A percentile compares a stretch with the other conserved stretches of the same genome.
Conservation (phyloP, 2,113 vertebrate genomes). For the Pao palembangensis region DNA sequence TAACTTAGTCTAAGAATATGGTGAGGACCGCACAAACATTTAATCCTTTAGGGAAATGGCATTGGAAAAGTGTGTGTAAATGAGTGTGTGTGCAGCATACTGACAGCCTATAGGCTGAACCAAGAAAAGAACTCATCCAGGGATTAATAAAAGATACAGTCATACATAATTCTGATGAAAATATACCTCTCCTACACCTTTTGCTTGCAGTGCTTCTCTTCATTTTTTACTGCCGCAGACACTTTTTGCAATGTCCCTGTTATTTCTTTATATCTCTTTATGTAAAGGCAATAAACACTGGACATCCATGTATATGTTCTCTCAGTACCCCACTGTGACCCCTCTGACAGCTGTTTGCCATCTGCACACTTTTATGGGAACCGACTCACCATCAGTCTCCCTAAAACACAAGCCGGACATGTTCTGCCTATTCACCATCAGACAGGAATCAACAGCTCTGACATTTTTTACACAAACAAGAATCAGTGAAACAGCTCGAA, state of each 20-base stretch:
- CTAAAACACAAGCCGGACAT: not conserved
- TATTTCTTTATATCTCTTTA: not conserved
- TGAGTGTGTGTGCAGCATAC: not conserved
- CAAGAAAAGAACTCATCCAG: constrained; percentile 17
- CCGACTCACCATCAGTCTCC: constrained; percentile 11
- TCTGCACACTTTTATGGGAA: constrained; percentile 34
- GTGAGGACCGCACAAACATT: not conserved
- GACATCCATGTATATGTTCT: constrained; percentile 16
- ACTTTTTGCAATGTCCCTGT: not conserved
- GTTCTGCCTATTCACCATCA: not conserved
- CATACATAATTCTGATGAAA: constrained; percentile 42
- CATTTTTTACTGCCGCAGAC: not conserved
- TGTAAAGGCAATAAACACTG: not conserved
- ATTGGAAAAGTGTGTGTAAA: not conserved
- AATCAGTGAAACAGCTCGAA: not conserved
- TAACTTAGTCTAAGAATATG: constrained; percentile 1
- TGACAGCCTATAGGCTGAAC: not conserved
- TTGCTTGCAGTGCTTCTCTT: not conserved
- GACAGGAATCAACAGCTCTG: not conserved
- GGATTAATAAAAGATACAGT: constrained; percentile 54
- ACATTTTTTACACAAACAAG: not conserved
- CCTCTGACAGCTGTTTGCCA: constrained; percentile 48
- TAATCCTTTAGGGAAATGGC: not conserved
- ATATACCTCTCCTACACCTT: constrained; percentile 9
- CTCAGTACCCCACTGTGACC: constrained; percentile 10